These are phyloP conservation scores for Pollenia griseotomentosa DNA, from an alignment of 2,888 invertebrate species.

Conservation along the genomic window DNA sequence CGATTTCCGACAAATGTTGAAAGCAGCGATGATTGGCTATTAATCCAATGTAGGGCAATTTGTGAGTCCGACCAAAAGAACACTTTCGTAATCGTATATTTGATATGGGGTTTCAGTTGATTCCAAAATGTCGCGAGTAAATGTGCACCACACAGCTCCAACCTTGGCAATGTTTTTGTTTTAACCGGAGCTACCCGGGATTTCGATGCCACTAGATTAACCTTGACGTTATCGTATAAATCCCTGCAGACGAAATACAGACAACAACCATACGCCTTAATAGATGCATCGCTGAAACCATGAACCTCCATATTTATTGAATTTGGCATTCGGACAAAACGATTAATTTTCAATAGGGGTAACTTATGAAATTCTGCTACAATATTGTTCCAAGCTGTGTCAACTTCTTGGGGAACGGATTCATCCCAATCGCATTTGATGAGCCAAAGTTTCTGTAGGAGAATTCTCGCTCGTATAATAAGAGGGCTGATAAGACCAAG, in stretches of 20 bases:
- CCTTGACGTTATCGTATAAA: background rate
- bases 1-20: constrained; percentile 71
- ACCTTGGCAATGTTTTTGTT: constrained; percentile 60
- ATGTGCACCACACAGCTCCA: constrained; percentile 68
- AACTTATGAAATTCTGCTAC: constrained; percentile 25
- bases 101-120: constrained; percentile 19
- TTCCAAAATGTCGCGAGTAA: constrained; percentile 61
- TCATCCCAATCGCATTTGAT: constrained; percentile 53
- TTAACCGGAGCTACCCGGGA: constrained; percentile 70
- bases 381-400: constrained; percentile 37
- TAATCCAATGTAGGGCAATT: constrained; percentile 69
- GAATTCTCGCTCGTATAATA: constrained; percentile 35
- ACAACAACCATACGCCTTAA: constrained; percentile 65
- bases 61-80: constrained; percentile 68
- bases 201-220: constrained; percentile 62
- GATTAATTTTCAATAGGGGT: background rate
- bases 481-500: constrained; percentile 26
- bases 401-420: constrained; percentile 29
- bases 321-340: constrained; percentile 39
- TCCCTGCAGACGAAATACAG: constrained; percentile 56
- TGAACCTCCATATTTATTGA: constrained; percentile 48
- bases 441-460: constrained; percentile 40
- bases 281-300: constrained; percentile 64
- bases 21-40: constrained; percentile 42
- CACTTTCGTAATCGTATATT: background rate